Evolutionary conservation across 2,888 invertebrate species (phyloP), one percentile per base, ranked within the genome.

Genomic region (Zygaena filipendulae): DNA sequence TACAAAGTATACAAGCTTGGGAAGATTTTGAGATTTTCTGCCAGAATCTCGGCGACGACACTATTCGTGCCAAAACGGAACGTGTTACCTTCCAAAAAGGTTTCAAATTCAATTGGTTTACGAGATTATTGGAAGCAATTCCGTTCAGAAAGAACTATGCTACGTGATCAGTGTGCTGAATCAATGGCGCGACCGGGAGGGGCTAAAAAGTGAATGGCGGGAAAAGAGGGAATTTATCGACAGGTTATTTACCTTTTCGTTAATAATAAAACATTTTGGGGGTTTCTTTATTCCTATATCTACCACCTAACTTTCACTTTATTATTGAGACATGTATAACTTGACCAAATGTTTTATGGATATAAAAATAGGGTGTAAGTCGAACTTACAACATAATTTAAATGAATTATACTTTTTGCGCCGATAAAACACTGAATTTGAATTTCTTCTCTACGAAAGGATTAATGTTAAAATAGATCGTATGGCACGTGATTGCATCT

Each of bases 91-190:
- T 45, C 53, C 45, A 51, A 54, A 59, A 67, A 71, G 64, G 74
- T 69, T 66, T 69, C 59, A 54, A 60, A 70, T 67, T 68, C 67
- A 66, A 68, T 68, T 58, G 63, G 50, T 50, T 45, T 42, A 43
- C 44, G 41, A 43, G 51, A 59, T 67, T 71, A 67, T 67, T 66
- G 68, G 69, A 63, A 66, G 63, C 74, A 72, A 77, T 77, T 70
- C 69, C 63, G 67, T 63, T 68, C 66, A 61, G 67, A 74, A 74
- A 74, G 74, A 74, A 77, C 59, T 70, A 64, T 61, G 61, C 54
- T 40, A 69, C 77, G 77, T 79, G 77, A 62, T 52, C 46, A 23
- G 75, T 46, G 47, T 70, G 39, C 45, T 33, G 45, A 57, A 53
- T 45, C 34, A 39, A 45, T 42, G 36, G 39, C 27, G 38, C 34